phyloP scores from a whole-genome alignment of 2,888 invertebrate species.

The Drosophila niveifrons region DNA sequence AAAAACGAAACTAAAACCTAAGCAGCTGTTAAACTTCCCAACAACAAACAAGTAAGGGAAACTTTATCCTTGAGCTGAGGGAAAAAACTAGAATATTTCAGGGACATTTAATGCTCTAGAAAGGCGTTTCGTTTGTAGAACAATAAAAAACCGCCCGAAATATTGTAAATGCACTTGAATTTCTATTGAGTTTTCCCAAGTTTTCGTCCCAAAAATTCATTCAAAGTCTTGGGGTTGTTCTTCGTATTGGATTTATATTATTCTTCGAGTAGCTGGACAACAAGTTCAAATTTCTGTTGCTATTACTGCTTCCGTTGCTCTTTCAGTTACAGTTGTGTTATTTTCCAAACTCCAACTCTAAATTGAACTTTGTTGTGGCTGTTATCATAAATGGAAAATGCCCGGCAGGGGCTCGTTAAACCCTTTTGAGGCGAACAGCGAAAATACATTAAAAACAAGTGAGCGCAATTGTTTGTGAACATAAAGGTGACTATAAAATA shows the following conservation, averaged over 20 bases:
- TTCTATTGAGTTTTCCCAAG: constrained; percentile 17
- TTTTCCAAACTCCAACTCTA: constrained; percentile 19
- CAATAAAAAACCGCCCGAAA: constrained; percentile 18
- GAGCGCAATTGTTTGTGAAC: background rate
- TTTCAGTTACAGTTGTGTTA: background rate
- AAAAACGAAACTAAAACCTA: constrained; percentile 4
- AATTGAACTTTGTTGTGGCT: constrained; percentile 37
- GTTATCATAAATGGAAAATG: constrained; percentile 59
- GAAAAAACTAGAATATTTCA: constrained; percentile 9
- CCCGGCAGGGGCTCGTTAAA: constrained; percentile 48
- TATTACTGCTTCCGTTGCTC: background rate
- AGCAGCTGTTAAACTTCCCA: constrained; percentile 37
- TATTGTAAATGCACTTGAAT: constrained; percentile 29
- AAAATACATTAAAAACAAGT: constrained; percentile 50
- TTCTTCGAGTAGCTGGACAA: constrained; percentile 25
- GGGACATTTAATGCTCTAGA: constrained; percentile 6
- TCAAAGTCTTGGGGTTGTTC: background rate
- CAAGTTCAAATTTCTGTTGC: constrained; percentile 25
- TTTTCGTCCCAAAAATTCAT: constrained; percentile 15
- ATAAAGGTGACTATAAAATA: background rate
- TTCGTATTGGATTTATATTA: background rate
- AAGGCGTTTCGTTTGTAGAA: constrained; percentile 29
- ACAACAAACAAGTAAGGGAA: background rate
- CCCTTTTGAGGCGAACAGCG: constrained; percentile 51
- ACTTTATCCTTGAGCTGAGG: constrained; percentile 15